Evolutionary conservation across 2,797 vertebrate genomes (phyloP), one percentile per base, ranked within the genome.

Genomic region (Clarias fuscus): DNA sequence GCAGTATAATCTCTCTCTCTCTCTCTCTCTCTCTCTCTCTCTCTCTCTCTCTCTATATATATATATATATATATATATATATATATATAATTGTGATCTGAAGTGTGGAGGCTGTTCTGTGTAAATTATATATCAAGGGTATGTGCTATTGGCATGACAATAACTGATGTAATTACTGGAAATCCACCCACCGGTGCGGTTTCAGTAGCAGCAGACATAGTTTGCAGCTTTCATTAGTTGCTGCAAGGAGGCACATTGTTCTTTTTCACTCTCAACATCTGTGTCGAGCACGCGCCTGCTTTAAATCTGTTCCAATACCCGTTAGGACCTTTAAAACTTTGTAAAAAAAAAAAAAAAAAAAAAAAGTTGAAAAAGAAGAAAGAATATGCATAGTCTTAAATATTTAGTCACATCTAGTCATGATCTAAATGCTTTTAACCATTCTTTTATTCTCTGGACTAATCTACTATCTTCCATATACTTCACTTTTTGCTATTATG

Each of bases 191-290:
- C 59, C 65, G 83, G 61, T 84, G 83, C 61, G 56, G 40, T 84
- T 65, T 56, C 59, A 65, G 72, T 76, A 56, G 48, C 27, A 78
- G 61, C 61, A 67, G 27, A 77, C 40, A 77, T 27, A 56, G 43
- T 56, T 67, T 18, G n/a, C 72, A 58, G 22, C 43, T 65, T 85
- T 78, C 84, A 85, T 85, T 85, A 77, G 84, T 43, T 22, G 59
- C 83, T 62, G 5, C 76, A 62, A 30, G 59, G 40, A 62, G 70
- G 59, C 72, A 67, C 7, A 20, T 76, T 40, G 24, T 40, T 20
- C 18, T 61, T 78, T 79, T 79, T 24, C 73, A 17, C 18, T 37
- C 56, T 61, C 56, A 1, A 37, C 27, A 11, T 61, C 76, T 48
- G 53, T 77, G 17, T 20, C 3, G 10, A 61, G 30, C 8, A 78